These are phyloP conservation scores for Plestiodon gilberti DNA, from an alignment of 2,113 vertebrate genomes.

Conservation along the genomic window DNA sequence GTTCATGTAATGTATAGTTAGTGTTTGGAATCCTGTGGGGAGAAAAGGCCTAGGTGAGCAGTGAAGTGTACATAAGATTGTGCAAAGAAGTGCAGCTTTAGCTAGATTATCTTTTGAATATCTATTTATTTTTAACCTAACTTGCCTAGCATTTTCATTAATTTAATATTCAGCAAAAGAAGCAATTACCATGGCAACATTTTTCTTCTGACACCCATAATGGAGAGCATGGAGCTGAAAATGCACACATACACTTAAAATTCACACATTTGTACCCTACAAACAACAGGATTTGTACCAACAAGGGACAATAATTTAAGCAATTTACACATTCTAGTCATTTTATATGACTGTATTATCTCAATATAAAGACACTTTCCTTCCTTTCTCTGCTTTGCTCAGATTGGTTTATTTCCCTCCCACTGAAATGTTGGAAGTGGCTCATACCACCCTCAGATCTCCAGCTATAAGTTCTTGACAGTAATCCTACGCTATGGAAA, in stretches of 20 bases:
- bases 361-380: conserved; percentile 53
- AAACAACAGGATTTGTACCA: conserved; percentile 53
- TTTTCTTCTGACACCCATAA: conserved; percentile 53
- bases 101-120: neutral
- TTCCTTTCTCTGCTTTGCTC: conserved; percentile 55
- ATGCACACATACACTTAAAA: conserved; percentile 36
- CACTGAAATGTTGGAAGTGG: conserved; percentile 63
- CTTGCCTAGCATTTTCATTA: conserved; percentile 45
- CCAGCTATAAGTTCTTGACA: conserved; percentile 59
- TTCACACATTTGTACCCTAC: conserved; percentile 53
- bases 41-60: no score
- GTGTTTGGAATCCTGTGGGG: neutral
- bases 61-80: no score
- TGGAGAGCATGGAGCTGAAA: conserved; percentile 51
- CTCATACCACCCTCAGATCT: conserved; percentile 51
- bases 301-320: conserved; percentile 49
- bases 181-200: conserved; percentile 61
- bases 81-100: neutral
- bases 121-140: conserved; percentile 22
- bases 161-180: conserved; percentile 63
- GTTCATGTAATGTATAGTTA: neutral
- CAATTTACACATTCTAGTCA: conserved; percentile 53
- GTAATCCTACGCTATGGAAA: conserved; percentile 67
- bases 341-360: conserved; percentile 50
- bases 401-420: conserved; percentile 62